Evolutionary conservation across 1,140 invertebrate genomes (phyloP).

Genomic region (Pseudomyrmex sp.): DNA sequence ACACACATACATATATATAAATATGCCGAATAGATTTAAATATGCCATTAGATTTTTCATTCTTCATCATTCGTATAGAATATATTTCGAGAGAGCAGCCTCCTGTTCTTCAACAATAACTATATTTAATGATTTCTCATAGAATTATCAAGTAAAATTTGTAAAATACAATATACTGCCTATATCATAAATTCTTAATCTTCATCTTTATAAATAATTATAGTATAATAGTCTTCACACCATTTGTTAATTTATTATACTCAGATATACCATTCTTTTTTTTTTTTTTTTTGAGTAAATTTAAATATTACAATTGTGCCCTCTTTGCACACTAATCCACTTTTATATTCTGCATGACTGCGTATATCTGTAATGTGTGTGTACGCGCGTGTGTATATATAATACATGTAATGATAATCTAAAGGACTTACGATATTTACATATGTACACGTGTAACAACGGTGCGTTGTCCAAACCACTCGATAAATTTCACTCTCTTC

Average conservation of each 20-base stretch:
- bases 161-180: conserved; percentile 85
- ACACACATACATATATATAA: too few relatives aligned
- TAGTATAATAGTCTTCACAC: conserved; percentile 84
- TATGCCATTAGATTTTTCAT: conserved; percentile 20
- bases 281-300: conserved; percentile 74
- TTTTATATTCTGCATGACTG: conserved; percentile 81
- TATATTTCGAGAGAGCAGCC: conserved; percentile 73
- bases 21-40: too few relatives aligned
- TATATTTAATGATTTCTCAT: conserved; percentile 75
- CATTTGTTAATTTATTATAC: conserved; percentile 83
- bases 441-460: conserved; percentile 84
- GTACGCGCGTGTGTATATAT: conserved; percentile 79
- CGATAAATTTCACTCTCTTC: conserved; percentile 63
- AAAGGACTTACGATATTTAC: conserved; percentile 84
- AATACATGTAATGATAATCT: conserved; percentile 80
- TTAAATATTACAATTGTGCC: conserved; percentile 85
- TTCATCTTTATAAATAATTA: conserved; percentile 84
- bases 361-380: conserved; percentile 68
- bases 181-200: conserved; percentile 84
- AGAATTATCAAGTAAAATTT: conserved; percentile 84
- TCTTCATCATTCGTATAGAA: conserved; percentile 32
- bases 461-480: conserved; percentile 70
- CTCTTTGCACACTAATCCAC: conserved; percentile 80
- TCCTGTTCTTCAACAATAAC: conserved; percentile 80
- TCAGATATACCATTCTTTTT: conserved; percentile 74